Base-by-base conservation (phyloP, 2,797 vertebrate species). In the Mallotus villosus region DNA sequence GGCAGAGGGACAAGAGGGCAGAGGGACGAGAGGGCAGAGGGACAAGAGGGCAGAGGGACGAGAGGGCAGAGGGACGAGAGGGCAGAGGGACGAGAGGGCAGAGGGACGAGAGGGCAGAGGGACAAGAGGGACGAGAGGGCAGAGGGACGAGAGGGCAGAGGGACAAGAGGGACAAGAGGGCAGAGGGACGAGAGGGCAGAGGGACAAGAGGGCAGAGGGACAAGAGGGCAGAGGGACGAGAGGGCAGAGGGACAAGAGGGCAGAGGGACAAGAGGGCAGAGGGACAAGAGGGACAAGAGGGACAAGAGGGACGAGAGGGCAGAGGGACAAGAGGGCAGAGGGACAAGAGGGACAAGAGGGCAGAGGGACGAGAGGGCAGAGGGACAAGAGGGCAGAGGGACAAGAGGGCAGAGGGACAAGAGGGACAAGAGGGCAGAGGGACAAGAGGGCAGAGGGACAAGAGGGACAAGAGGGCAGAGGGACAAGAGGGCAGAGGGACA, bases 401-500 rank as follows among this genome's bases (percentile, higher is more conserved):
- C 49, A 82, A 37, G 60, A 19, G 62, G 62, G 57, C 19, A 68
- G 24, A 55, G n/a, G n/a, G n/a, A n/a, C n/a, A n/a, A n/a, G n/a
- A n/a, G 84, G 76, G 66, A 67, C 49, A 82, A 37, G 60, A 19
- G 62, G 62, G 57, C 19, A 68, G 24, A 55, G 84, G 76, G 66
- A 67, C 49, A 82, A 37, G 60, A 19, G 62, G 62, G 57, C 19
- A 68, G 24, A 55, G n/a, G n/a, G n/a, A n/a, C n/a, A n/a, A n/a
- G n/a, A n/a, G 84, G 76, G 66, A 67, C 49, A 82, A 37, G 60
- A 19, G 62, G 62, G 57, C 19, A 68, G 24, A 55, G 84, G 76
- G 66, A 67, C 49, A 82, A 37, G 60, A 19, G 62, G 62, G 57
- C 19, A 68, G 24, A 55, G 84, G 76, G 66, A 67, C 49, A 82